A percentile compares a stretch with the other conserved stretches of the same genome.
phyloP scores from a whole-genome alignment of 2,888 invertebrate species.

The Drosophila limbata region DNA sequence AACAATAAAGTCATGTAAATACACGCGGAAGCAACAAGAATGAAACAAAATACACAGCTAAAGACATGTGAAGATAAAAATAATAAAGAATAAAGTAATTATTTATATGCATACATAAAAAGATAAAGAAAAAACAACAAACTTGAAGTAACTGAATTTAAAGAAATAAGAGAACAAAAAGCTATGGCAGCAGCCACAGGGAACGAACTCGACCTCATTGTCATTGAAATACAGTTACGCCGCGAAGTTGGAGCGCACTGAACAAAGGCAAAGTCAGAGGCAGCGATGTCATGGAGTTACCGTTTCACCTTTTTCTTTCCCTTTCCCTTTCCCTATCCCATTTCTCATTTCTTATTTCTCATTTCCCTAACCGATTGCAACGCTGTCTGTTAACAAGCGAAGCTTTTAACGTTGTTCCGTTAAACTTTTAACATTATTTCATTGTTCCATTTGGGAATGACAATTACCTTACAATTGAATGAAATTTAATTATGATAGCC shows the following conservation, averaged over 20 bases:
- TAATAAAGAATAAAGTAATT: conserved; percentile 22
- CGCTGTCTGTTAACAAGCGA: conserved; percentile 44
- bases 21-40: conserved; percentile 35
- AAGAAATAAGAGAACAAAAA: conserved; percentile 38
- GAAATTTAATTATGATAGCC: conserved; percentile 21
- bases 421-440: conserved; percentile 43
- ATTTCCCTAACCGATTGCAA: conserved; percentile 15
- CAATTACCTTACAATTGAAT: conserved; percentile 50
- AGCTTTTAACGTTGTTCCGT: conserved; percentile 49
- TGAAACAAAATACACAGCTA: conserved; percentile 28
- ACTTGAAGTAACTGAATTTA: conserved; percentile 30
- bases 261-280: conserved; percentile 28
- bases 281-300: conserved; percentile 43
- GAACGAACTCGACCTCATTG: conserved; percentile 67
- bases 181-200: conserved; percentile 36
- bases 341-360: conserved; percentile 7
- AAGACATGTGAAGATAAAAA: conserved; percentile 41
- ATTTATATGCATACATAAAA: conserved; percentile 36
- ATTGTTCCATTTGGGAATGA: conserved; percentile 48
- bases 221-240: conserved; percentile 76
- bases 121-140: conserved; percentile 31
- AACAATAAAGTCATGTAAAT: conserved; percentile 26
- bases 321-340: conserved; percentile 8
- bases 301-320: conserved; percentile 30
- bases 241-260: conserved; percentile 18